A percentile compares a stretch with the other conserved stretches of the same genome.
Conservation (phyloP, 2,888 invertebrate species). For the Calameuta pallipes region DNA sequence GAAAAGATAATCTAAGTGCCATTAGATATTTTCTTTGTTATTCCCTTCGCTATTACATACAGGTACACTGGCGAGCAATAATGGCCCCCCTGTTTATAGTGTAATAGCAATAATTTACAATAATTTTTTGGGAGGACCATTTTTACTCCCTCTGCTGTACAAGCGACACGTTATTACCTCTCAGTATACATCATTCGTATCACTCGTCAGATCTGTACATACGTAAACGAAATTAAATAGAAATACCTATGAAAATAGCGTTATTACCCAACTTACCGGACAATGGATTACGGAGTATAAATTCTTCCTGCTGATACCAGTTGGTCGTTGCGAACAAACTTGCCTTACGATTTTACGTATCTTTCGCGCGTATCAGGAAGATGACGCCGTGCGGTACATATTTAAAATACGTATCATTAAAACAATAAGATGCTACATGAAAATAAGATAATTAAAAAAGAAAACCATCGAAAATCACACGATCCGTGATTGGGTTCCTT, state of each 20-base stretch:
- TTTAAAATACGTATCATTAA: background rate
- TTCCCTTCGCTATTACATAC: background rate
- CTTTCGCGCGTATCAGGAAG: background rate
- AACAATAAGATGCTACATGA: background rate
- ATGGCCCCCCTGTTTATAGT: too few relatives aligned
- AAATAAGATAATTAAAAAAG: background rate
- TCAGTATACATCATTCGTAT: background rate
- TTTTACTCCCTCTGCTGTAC: too few relatives aligned
- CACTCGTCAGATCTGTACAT: background rate
- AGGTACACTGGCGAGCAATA: background rate
- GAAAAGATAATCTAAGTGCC: background rate
- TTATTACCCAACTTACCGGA: background rate
- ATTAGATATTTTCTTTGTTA: background rate
- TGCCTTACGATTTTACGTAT: background rate
- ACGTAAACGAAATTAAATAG: background rate
- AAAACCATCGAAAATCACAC: too few relatives aligned
- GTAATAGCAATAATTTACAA: too few relatives aligned
- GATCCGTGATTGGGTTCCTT: too few relatives aligned
- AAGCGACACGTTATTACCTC: background rate
- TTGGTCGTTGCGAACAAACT: background rate
- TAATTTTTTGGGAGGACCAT: too few relatives aligned
- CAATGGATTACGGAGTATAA: background rate
- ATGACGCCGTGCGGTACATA: background rate
- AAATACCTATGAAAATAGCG: background rate
- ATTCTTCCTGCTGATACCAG: background rate